Evolutionary conservation across 1,140 invertebrate genomes (phyloP).

Genomic region (Melipona quadrifasciata): DNA sequence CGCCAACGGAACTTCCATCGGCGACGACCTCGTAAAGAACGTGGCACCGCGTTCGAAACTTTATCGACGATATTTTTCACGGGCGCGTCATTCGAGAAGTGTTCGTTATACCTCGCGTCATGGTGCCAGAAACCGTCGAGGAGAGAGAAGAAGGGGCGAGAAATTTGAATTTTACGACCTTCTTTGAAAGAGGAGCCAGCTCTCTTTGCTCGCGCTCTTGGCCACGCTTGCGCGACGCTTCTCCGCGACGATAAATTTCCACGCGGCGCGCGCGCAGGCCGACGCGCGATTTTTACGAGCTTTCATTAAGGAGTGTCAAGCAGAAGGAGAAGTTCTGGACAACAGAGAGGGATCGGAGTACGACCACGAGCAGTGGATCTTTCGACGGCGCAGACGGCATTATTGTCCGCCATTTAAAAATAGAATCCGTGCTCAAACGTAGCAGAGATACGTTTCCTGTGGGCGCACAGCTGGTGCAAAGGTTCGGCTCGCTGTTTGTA

Average conservation of each 20-base stretch:
- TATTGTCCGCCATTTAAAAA: constrained; percentile 54
- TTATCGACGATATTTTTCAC: constrained; percentile 49
- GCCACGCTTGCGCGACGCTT: too few relatives aligned
- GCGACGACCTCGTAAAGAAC: constrained; percentile 22
- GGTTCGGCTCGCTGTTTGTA: background rate
- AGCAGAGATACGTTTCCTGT: constrained; percentile 41
- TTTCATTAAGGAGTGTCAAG: constrained; percentile 34
- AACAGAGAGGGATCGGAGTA: background rate
- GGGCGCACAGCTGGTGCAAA: constrained; percentile 35
- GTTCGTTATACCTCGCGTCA: constrained; percentile 12
- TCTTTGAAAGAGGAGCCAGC: too few relatives aligned
- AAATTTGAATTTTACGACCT: constrained; percentile 57
- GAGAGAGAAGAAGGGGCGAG: background rate
- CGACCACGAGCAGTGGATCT: constrained; percentile 10
- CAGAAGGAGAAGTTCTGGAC: background rate
- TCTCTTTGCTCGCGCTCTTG: background rate
- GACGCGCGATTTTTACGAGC: constrained; percentile 41
- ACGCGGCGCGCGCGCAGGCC: background rate
- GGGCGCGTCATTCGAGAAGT: constrained; percentile 14
- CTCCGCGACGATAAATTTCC: constrained; percentile 30
- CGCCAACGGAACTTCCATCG: background rate
- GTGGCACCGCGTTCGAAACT: constrained; percentile 24
- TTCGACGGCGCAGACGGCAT: constrained; percentile 39
- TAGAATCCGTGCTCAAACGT: constrained; percentile 39
- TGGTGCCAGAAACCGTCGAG: constrained; percentile 13